Base-by-base conservation (phyloP, 2,797 vertebrate genomes). In the Antrozous pallidus region DNA sequence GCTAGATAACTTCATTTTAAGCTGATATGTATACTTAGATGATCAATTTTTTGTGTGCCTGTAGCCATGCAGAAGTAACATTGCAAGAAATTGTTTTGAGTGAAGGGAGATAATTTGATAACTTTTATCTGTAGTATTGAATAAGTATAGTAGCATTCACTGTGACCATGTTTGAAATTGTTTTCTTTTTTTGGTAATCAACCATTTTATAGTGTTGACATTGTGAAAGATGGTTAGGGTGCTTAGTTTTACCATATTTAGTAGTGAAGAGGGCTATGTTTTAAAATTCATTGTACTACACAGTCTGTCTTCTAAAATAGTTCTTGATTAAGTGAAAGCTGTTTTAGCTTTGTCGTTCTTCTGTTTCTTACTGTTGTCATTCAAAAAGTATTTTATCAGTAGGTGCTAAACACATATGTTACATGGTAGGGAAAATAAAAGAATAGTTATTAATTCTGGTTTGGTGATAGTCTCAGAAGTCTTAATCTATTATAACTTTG, bases 281-380 rank as follows among this genome's bases (percentile, higher is more conserved):
- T 81, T 75, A 75, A 51, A 75, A 87, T 65, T 67, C 40, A 69
- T 33, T 67, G 38, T 61, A 18, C 38, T 85, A 38, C 47, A 24
- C 69, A 36, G n/a, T 58, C 17, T 82, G 31, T 79, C 13, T 74
- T 84, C 18, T 80, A 16, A 51, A 73, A 45, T 56, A 65, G 33
- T 67, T 78, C 78, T 42, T 73, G 61, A 16, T 63, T 63, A 82
- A 93, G n/a, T 84, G n/a, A 63, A 88, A 61, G 22, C 78, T 91
- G 26, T 51, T 91, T 73, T 31, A 40, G n/a, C 40, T 73, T 94
- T 89, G 31, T 88, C 78, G 18, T 88, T 82, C 63, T 77, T 89
- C 65, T 89, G 20, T 73, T 90, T 40, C 38, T 93, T 87, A 84
- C 26, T 69, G 2, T 47, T 75, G 56, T 80, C 40, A 88, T 84